Base-by-base conservation (phyloP, 1,140 invertebrate genomes). In the Lasaia peninsularis region DNA sequence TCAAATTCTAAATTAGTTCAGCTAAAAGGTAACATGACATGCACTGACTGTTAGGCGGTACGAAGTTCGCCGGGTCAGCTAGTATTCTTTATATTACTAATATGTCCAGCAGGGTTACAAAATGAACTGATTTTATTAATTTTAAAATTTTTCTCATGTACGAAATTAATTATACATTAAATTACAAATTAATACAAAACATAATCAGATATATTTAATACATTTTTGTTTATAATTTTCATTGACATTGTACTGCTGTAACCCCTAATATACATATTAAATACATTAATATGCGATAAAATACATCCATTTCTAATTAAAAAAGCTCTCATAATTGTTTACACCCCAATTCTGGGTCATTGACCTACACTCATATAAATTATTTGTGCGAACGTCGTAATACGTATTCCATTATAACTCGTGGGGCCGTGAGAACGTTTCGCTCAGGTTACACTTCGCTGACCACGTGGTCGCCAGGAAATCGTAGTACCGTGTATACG, bases 121-220 rank as follows among this genome's bases (percentile, higher is more conserved):
- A n/a, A n/a, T n/a, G n/a, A n/a, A n/a, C n/a, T n/a, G n/a, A n/a
- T n/a, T n/a, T n/a, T n/a, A n/a, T n/a, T n/a, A n/a, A n/a, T n/a
- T n/a, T n/a, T n/a, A n/a, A n/a, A n/a, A n/a, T n/a, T n/a, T 28
- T 28, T 28, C 24, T 7, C 24, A 28, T 28, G 24, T 7, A 28
- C 5, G 8, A 28, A 28, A 28, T 28, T 28, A 28, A 5, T 28
- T 28, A 28, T 7, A 6, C 8, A 28, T 28, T 28, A 28, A 20
- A 24, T n/a, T 6, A 21, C 18, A 21, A 93, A 69, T 70, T 69
- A 75, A 64, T 63, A 24, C 14, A 24, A 35, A 56, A 21, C 14
- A 58, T 12, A 40, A 6, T 24, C 24, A 50, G 14, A 8, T 11
- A 37, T 37, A 33, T 54, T 31, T 35, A 28, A 16, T 34, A 11